phyloP scores from a whole-genome alignment of 2,113 vertebrate species.

The Tragelaphus buxtoni region DNA sequence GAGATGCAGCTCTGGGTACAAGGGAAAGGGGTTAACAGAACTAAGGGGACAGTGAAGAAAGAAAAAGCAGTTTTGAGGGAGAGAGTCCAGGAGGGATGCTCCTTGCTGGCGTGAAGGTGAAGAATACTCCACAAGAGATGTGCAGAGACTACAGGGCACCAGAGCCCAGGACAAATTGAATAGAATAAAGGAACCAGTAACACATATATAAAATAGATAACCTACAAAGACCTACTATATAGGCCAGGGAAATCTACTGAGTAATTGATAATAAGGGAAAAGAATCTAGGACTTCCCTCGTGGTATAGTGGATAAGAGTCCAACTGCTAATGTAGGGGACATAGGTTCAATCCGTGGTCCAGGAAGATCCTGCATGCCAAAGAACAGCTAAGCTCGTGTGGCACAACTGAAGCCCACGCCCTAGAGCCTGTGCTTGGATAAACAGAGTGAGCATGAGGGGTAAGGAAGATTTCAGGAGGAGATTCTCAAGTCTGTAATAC shows the following conservation, averaged over 20 bases:
- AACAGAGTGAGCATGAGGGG: background rate
- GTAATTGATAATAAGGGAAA: background rate
- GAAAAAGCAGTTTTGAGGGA: background rate
- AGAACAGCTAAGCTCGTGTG: background rate
- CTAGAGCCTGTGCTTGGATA: background rate
- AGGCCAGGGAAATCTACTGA: background rate
- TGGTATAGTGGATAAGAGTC: background rate
- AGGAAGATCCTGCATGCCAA: background rate
- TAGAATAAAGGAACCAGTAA: background rate
- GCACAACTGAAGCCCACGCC: background rate
- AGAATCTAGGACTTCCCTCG: background rate
- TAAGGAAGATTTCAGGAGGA: background rate
- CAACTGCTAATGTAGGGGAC: background rate
- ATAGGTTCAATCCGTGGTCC: accelerated
- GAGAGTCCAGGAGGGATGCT: background rate
- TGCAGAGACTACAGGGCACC: background rate
- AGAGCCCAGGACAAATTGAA: background rate
- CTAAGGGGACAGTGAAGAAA: background rate
- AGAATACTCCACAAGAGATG: background rate
- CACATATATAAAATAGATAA: background rate
- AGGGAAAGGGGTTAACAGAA: background rate
- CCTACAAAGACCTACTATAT: background rate
- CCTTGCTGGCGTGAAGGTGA: background rate
- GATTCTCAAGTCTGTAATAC: background rate
- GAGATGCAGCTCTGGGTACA: background rate